Evolutionary conservation across 2,113 vertebrate genomes (phyloP), one percentile per base, ranked within the genome.

Genomic region (Saiga tatarica): DNA sequence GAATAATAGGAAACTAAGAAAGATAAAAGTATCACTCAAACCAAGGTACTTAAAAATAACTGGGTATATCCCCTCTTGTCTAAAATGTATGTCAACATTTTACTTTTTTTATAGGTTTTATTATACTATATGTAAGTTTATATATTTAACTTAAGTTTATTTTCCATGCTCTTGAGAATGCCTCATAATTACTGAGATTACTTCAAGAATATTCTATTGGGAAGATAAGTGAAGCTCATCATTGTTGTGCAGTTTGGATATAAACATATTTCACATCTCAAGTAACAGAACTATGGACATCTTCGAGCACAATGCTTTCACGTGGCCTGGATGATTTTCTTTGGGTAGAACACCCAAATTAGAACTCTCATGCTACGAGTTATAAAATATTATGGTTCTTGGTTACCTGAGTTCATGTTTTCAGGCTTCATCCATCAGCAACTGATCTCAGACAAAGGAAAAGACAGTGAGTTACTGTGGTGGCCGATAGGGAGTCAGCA

Each of bases 1-100:
- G 19, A 90, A 93, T 86, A 88, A 86, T 25, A 90, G 36, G 8
- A 94, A 96, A 52, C 26, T 19, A 90, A 52, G 92, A 95, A 94
- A 60, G 50, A 90, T 47, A 91, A 85, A 93, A 55, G 90, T 3
- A 88, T 74, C 25, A 87, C 36, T 91, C 55, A 97, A 97, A 85
- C 1, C 26, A 78, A 97, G 85, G 23, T 6, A 89, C 67, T 95
- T 90, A 71, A 84, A 95, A 81, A 79, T 47, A 92, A 50, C 26
- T 14, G 7, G 10, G 9, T 52, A 53, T 57, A 45, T 95, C 30
- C 74, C 36, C 5, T 86, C 50, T 39, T 47, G 23, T 55, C 57
- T 89, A 84, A 87, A 33, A 23, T 82, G 52, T 87, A 84, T 57
- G 15, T 60, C 84, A 76, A 60, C 88, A 11, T 85, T 87, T 94